Evolutionary conservation across 2,113 vertebrate species (phyloP).

Genomic region (Steatornis caripensis): DNA sequence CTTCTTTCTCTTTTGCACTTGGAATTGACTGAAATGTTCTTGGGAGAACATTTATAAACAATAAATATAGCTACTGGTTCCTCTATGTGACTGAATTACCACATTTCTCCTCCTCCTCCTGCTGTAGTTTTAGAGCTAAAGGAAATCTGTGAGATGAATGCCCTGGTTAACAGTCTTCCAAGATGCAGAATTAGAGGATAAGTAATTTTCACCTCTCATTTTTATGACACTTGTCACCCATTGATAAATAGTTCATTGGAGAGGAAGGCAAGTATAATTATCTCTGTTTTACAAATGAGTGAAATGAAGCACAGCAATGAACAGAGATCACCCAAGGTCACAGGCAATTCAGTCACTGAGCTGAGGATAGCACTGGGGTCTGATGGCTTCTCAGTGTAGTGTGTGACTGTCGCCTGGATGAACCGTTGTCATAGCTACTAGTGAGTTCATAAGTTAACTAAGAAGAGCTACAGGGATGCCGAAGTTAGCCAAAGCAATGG

Average conservation of each 20-base stretch:
- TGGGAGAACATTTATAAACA: not conserved
- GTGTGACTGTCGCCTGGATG: not conserved
- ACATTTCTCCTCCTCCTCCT: not conserved
- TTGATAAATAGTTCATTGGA: not conserved
- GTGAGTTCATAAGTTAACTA: not conserved
- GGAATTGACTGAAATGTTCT: not conserved
- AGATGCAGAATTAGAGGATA: not conserved
- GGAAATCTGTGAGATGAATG: not conserved
- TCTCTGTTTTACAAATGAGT: not conserved
- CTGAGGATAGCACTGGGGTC: not conserved
- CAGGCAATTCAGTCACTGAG: not conserved
- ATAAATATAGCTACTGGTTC: not conserved
- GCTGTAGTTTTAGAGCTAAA: not conserved
- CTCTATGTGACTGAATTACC: not conserved
- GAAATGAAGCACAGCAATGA: not conserved
- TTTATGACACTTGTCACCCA: not conserved
- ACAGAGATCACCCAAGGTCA: not conserved
- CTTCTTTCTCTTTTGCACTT: not conserved
- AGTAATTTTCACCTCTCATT: not conserved
- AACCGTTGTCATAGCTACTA: not conserved
- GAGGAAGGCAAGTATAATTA: not conserved
- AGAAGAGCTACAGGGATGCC: not conserved
- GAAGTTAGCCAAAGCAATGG: not conserved
- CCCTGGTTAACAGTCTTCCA: not conserved
- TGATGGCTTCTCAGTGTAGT: not conserved